A percentile compares a stretch with the other conserved stretches of the same genome.
These are phyloP conservation scores for Sander vitreus DNA, from an alignment of 2,113 vertebrate species.

Conservation along the genomic window DNA sequence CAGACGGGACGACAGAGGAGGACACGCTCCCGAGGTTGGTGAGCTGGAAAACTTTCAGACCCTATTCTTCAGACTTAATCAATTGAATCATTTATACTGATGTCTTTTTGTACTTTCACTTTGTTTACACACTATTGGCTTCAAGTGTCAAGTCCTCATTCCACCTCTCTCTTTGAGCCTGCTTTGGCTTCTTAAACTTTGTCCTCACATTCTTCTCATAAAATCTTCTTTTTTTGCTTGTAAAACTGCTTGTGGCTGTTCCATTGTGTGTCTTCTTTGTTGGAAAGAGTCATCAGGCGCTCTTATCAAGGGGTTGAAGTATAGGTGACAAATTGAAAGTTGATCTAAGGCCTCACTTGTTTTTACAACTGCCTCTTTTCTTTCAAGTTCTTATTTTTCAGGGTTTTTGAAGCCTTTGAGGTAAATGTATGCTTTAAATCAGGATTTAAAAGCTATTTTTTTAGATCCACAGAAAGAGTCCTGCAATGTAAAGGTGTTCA, in stretches of 20 bases:
- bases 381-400: not conserved
- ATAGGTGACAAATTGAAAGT: slow-evolving; percentile 47
- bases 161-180: not conserved
- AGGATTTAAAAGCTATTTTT: not conserved
- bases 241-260: not conserved
- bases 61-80: not conserved
- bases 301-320: not conserved
- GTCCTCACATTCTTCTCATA: not conserved
- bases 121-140: slow-evolving; percentile 1
- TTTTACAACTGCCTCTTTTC: not conserved
- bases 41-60: slow-evolving; percentile 28
- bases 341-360: not conserved
- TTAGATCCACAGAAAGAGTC: not conserved
- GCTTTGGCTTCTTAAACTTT: slow-evolving; percentile 4
- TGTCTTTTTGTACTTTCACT: slow-evolving; percentile 19
- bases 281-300: not conserved
- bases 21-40: slow-evolving; percentile 40
- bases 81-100: not conserved
- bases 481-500: slow-evolving; percentile 35
- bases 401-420: not conserved
- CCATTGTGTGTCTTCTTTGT: no score
- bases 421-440: not conserved
- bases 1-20: slow-evolving; percentile 20
- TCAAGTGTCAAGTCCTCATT: not conserved
- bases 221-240: not conserved